Evolutionary conservation across 2,888 invertebrate species (phyloP), one percentile per base, ranked within the genome.

Genomic region (Acanthococcus lagerstroemiae): DNA sequence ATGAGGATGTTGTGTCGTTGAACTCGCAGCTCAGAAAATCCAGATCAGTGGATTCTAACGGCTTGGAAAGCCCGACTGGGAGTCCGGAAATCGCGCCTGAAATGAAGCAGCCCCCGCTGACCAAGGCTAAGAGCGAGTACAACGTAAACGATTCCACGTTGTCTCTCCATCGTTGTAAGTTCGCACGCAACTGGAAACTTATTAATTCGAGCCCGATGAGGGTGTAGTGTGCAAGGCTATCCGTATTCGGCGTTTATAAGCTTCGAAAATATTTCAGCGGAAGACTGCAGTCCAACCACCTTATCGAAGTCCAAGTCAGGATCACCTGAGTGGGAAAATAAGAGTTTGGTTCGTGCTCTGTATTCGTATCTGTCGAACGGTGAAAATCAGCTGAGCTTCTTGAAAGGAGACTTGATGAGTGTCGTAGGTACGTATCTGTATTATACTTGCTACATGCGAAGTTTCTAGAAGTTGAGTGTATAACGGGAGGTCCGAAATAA

Each of bases 311-410:
- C 77, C 2, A 76, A 76, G 71, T 76, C 76, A 7, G 72, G 76
- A 71, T 75, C 75, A 0, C 82, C 84, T 19, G 81, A 82, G 30
- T 61, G 61, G 61, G 61, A 61, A 22, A 61, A 61, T 52, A 63
- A 46, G 9, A 55, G 50, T 54, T 55, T 69, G 7, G 69, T 67
- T 5, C 68, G 68, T 70, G 92, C 94, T 9, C 80, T 94, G 44
- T 94, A 93, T 75, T 90, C 92, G 17, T 95, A 95, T 76, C 82
- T 90, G 68, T 91, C 92, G 37, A 77, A 90, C 69, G 84, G 92
- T 5, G 94, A 93, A 74, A 93, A 92, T 78, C 94, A 95, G 77
- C 82, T 95, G 68, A 89, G 88, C 74, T 95, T 95, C 79, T 85
- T 88, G 69, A 92, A 93, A 78, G 91, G 91, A 69, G 95, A 95